A percentile compares a stretch with the other conserved stretches of the same genome.
These are phyloP conservation scores for Camponotus fellah DNA, from an alignment of 2,888 invertebrate genomes.

Conservation along the genomic window DNA sequence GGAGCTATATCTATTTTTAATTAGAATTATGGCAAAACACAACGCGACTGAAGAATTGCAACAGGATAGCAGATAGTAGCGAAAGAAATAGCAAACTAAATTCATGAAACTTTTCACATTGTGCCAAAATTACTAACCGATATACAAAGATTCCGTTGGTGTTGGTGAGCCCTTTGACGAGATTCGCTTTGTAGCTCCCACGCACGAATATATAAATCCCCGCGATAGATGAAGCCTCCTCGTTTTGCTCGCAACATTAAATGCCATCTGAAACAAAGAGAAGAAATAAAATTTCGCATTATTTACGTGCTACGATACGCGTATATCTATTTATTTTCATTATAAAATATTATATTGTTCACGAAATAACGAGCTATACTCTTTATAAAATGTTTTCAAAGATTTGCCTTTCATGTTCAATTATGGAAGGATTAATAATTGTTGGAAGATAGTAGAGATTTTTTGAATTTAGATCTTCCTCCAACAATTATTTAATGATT, in stretches of 20 bases:
- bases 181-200: constrained; percentile 87
- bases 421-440: constrained; percentile 1
- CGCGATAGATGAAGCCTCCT: constrained; percentile 86
- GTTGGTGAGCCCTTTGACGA: constrained; percentile 81
- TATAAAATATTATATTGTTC: neutral
- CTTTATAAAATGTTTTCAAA: neutral
- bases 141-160: constrained; percentile 82
- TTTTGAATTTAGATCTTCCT: neutral
- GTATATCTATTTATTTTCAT: neutral
- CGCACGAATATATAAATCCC: constrained; percentile 87
- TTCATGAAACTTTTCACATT: constrained; percentile 1
- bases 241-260: constrained; percentile 86
- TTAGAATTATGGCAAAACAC: constrained; percentile 75
- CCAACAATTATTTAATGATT: neutral
- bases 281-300: constrained; percentile 31
- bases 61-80: neutral
- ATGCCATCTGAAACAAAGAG: constrained; percentile 86
- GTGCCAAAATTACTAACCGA: constrained; percentile 77
- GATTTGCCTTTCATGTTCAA: neutral
- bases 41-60: constrained; percentile 66
- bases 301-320: neutral
- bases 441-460: neutral
- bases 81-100: constrained; percentile 15
- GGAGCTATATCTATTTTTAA: constrained; percentile 75
- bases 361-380: neutral